Base-by-base conservation (phyloP, 2,113 vertebrate genomes). In the Rhinoderma darwinii region DNA sequence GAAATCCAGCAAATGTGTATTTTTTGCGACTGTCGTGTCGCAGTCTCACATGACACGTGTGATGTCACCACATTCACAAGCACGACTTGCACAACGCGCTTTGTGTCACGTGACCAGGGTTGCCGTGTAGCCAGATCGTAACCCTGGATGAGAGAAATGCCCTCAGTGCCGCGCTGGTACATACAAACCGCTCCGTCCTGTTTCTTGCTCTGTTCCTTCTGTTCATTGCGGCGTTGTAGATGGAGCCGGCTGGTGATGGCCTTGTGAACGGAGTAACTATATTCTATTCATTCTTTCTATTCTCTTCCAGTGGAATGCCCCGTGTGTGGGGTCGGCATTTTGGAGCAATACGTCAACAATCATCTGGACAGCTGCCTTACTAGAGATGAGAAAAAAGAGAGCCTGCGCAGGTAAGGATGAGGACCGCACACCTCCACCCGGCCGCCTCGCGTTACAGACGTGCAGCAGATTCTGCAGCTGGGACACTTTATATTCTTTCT, bases 291-390 rank as follows among this genome's bases (percentile, higher is more conserved):
- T 50, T 20, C 4, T 18, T 1, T 25, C 1, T 32, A 8, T 47
- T 76, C 3, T 41, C 35, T 90, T 91, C 15, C 92, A 99, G 98
- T 99, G 93, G 95, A 95, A 1, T 99, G 97, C 89, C 98, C 98
- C 10, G 96, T 98, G 12, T 99, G 98, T 70, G 93, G 90, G 4
- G 94, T 98, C 50, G 92, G 89, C 61, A 83, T 99, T 89, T 84
- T 93, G 3, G 93, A 96, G 89, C 91, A 94, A 2, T 95, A 95
- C 0, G 97, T 99, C 89, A 99, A 99, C 91, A 96, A 95, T 73
- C 97, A 99, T 84, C 91, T 99, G 87, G 98, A 99, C 81, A 90
- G 89, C 44, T 99, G 98, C 89, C 91, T 99, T 79, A 89, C 41
- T 51, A 94, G 96, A 5, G 97, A 91, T 0, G 95, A 97, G 89